Conservation (phyloP, 2,888 invertebrate genomes). For the Phasia obesa region DNA sequence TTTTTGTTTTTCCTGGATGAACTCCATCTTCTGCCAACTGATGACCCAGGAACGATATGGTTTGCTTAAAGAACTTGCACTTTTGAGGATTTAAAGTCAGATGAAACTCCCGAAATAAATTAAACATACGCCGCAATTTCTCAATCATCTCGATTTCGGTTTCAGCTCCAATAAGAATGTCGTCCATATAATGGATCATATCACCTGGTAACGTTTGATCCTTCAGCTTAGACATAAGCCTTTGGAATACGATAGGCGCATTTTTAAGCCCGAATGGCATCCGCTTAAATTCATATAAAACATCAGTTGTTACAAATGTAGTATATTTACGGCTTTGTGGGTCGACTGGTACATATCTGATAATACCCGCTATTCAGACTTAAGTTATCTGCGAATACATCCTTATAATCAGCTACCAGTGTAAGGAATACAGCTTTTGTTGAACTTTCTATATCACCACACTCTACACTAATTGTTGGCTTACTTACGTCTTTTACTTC, state of each 20-base stretch:
- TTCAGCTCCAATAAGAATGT: not conserved
- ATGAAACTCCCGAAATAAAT: conserved; percentile 33
- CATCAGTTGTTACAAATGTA: conserved; percentile 61
- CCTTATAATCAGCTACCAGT: too few species aligned
- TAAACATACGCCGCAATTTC: conserved; percentile 5
- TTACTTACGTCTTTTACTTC: too few species aligned
- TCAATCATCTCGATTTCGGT: not conserved
- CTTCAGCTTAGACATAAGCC: not conserved
- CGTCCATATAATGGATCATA: conserved; percentile 3
- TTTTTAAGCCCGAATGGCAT: too few species aligned
- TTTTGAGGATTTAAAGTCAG: conserved; percentile 67
- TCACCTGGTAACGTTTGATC: not conserved
- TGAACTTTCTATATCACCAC: too few species aligned
- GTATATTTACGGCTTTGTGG: conserved; percentile 48
- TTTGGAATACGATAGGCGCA: not conserved
- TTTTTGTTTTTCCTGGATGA: conserved; percentile 56
- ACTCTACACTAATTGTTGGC: too few species aligned
- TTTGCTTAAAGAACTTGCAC: conserved; percentile 11
- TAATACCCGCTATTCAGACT: conserved; percentile 65
- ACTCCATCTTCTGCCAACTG: conserved; percentile 37
- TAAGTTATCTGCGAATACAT: too few species aligned
- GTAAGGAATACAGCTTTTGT: too few species aligned
- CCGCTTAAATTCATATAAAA: not conserved
- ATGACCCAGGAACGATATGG: conserved; percentile 45
- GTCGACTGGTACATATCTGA: conserved; percentile 50